A percentile compares a stretch with the other conserved stretches of the same genome.
Conservation (phyloP, 2,888 invertebrate species). For the Agonopterix arenella region DNA sequence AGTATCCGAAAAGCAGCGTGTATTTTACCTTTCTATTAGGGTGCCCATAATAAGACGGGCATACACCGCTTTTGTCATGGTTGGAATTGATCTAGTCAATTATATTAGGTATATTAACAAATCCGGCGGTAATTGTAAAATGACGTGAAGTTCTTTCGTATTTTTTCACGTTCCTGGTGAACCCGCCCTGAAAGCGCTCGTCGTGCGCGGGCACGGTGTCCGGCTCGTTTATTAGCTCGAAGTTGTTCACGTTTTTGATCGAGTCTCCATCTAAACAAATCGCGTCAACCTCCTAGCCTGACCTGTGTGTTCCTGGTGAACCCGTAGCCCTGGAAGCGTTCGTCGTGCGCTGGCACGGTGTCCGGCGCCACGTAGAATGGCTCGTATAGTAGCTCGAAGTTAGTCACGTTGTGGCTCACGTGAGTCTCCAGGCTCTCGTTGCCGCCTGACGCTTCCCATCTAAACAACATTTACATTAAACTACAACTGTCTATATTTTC, state of each 20-base stretch:
- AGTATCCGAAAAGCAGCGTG: too few species aligned
- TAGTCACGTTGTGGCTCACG: slow-evolving; percentile 90
- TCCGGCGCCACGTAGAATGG: slow-evolving; percentile 93
- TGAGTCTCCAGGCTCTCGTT: slow-evolving; percentile 80
- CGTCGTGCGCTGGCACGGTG: slow-evolving; percentile 89
- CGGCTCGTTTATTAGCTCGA: slow-evolving; percentile 91
- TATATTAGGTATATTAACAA: too few species aligned
- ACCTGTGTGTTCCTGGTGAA: slow-evolving; percentile 96
- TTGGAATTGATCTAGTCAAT: too few species aligned
- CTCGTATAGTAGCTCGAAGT: slow-evolving; percentile 91
- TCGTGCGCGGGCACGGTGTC: slow-evolving; percentile 91
- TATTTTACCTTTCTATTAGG: too few species aligned
- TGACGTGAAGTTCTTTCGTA: not conserved
- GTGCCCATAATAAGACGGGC: too few species aligned
- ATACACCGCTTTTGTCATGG: too few species aligned
- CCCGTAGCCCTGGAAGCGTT: slow-evolving; percentile 93
- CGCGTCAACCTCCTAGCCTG: not conserved
- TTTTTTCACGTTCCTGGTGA: slow-evolving; percentile 85
- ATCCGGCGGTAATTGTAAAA: too few species aligned
- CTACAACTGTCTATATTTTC: too few species aligned
- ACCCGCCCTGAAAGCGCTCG: slow-evolving; percentile 93
- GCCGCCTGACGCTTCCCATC: slow-evolving; percentile 79
- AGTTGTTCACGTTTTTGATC: slow-evolving; percentile 90
- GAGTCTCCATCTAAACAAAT: slow-evolving; percentile 60
- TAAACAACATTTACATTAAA: slow-evolving; percentile 13